Conservation (phyloP, 1,140 invertebrate species). For the Sinella curviseta region DNA sequence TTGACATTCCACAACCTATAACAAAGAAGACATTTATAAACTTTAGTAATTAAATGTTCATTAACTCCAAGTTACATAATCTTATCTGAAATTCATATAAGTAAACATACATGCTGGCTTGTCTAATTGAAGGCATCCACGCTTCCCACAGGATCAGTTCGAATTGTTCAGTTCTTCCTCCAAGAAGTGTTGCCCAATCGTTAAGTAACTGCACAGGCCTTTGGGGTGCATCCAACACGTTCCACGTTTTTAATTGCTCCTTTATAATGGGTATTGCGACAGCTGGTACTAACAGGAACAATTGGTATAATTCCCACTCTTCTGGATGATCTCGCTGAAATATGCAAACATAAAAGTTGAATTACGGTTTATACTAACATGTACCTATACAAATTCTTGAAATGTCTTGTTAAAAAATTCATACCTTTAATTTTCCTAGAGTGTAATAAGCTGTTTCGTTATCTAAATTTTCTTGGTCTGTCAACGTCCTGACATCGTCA, state of each 20-base stretch:
- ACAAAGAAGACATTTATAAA: slow-evolving; percentile 29
- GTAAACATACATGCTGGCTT: slow-evolving; percentile 68
- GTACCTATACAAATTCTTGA: not conserved
- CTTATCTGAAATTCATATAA: slow-evolving; percentile 31
- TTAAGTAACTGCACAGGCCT: slow-evolving; percentile 67
- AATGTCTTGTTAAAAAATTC: not conserved
- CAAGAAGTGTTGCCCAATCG: slow-evolving; percentile 71
- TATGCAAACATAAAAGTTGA: slow-evolving; percentile 16
- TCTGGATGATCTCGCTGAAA: slow-evolving; percentile 53
- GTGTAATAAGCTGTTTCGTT: slow-evolving; percentile 26
- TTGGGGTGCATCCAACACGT: slow-evolving; percentile 67
- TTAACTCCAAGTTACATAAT: not conserved
- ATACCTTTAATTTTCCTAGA: slow-evolving; percentile 35
- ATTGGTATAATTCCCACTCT: slow-evolving; percentile 66
- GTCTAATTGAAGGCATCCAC: slow-evolving; percentile 79
- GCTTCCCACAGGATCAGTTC: slow-evolving; percentile 83
- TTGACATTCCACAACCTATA: slow-evolving; percentile 80
- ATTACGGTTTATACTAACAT: not conserved
- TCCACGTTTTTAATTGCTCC: slow-evolving; percentile 69
- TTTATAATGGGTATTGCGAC: slow-evolving; percentile 69
- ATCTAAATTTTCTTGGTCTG: not conserved
- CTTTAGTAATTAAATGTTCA: not conserved
- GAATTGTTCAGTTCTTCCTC: slow-evolving; percentile 65
- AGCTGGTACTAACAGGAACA: slow-evolving; percentile 66
- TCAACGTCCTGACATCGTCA: slow-evolving; percentile 21